Conservation (phyloP, 37 sponge, comb jelly and placozoan species). For the Halisarca cf. caerulea region DNA sequence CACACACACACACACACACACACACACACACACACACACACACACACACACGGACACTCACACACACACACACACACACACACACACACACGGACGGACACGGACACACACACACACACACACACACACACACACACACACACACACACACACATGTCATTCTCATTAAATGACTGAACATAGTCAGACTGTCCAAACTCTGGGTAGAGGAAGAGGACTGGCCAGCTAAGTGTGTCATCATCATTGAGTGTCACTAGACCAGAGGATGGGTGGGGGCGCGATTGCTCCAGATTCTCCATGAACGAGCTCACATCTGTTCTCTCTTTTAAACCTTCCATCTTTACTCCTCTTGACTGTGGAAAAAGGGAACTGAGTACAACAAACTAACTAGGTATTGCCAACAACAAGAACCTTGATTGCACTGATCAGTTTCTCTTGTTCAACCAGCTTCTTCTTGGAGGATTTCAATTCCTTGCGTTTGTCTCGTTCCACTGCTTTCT, state of each 20-base stretch:
- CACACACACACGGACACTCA: too few relatives aligned
- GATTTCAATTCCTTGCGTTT: conserved; percentile 37
- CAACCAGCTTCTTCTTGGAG: conserved; percentile 22
- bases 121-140: neutral
- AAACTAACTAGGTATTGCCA: too few relatives aligned
- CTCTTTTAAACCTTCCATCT: too few relatives aligned
- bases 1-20: too few relatives aligned
- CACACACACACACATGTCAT: conserved; percentile 28
- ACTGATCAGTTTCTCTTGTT: conserved; percentile 30
- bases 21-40: too few relatives aligned
- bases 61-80: too few relatives aligned
- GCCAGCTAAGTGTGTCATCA: conserved; percentile 78
- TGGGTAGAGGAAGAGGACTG: conserved; percentile 86
- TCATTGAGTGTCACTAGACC: conserved; percentile 48
- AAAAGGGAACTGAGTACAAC: too few relatives aligned
- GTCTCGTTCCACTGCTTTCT: conserved; percentile 67
- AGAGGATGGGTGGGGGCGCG: conserved; percentile 45
- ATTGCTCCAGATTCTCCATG: neutral
- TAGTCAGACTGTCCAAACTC: conserved; percentile 82
- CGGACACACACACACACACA: neutral
- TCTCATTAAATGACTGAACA: conserved; percentile 70
- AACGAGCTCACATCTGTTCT: neutral
- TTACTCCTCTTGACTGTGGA: too few relatives aligned
- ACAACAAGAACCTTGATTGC: conserved; percentile 48
- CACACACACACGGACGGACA: too few relatives aligned